Evolutionary conservation across 2,888 invertebrate genomes (phyloP).

Genomic region (Schrankia costaestrigalis): DNA sequence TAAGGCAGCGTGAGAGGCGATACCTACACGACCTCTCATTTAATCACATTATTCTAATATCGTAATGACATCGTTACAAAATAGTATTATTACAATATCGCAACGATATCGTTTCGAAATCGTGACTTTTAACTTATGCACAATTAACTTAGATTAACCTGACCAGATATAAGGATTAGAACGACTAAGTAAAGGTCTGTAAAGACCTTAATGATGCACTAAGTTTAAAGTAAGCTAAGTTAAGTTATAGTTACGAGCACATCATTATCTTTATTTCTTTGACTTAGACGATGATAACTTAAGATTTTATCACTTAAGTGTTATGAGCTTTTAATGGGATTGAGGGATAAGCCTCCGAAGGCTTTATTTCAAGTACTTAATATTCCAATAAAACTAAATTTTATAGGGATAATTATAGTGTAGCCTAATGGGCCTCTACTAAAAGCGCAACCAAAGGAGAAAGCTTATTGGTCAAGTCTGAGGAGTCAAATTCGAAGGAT

Average conservation of each 20-base stretch:
- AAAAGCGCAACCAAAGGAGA: no score
- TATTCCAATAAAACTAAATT: no score
- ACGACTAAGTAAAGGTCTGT: slow-evolving; percentile 4
- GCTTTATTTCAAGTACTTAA: no score
- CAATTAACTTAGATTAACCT: slow-evolving; percentile 45
- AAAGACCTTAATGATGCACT: slow-evolving; percentile 12
- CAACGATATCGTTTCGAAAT: slow-evolving; percentile 17
- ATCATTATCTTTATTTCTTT: slow-evolving; percentile 10
- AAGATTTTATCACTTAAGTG: neutral
- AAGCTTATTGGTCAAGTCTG: no score
- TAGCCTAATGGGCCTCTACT: no score
- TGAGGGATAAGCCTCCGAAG: neutral
- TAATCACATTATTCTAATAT: no score
- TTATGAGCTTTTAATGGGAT: neutral
- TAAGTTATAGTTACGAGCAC: slow-evolving; percentile 7
- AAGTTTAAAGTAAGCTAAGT: slow-evolving; percentile 17
- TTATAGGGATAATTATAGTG: no score
- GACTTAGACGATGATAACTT: slow-evolving; percentile 5
- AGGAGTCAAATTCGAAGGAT: no score
- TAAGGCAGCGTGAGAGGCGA: no score
- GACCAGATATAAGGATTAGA: slow-evolving; percentile 33
- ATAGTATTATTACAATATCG: slow-evolving; percentile 17
- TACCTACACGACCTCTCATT: no score
- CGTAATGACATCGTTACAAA: slow-evolving; percentile 1
- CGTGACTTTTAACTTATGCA: slow-evolving; percentile 8